A percentile compares a stretch with the other conserved stretches of the same genome.
Conservation (phyloP, 2,113 vertebrate genomes). For the Pangasianodon hypophthalmus region DNA sequence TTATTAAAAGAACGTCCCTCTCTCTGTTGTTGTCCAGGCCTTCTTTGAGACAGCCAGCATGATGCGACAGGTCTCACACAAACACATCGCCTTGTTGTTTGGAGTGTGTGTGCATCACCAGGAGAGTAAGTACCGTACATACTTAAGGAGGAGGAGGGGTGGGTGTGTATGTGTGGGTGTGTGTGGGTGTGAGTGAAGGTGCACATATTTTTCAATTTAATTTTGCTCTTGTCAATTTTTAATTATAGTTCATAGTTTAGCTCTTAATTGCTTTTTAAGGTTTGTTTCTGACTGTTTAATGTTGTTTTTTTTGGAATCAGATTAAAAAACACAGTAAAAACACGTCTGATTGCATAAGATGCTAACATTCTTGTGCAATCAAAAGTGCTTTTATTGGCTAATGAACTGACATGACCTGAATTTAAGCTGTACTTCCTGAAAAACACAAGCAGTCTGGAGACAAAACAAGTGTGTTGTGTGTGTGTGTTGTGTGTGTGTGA, state of each 20-base stretch:
- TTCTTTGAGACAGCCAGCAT: constrained; percentile 98
- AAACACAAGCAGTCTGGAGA: neutral
- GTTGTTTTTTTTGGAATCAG: neutral
- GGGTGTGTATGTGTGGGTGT: neutral
- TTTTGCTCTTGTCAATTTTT: neutral
- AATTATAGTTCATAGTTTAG: neutral
- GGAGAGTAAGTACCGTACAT: constrained; percentile 83
- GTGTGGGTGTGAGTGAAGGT: neutral
- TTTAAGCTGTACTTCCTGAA: neutral
- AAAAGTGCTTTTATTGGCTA: neutral
- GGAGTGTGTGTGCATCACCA: constrained; percentile 91
- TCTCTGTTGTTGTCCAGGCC: constrained; percentile 73
- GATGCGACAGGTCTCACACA: constrained; percentile 97
- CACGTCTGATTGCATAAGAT: neutral
- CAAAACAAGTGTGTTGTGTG: neutral
- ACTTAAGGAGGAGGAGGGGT: neutral
- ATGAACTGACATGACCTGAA: neutral
- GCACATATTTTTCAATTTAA: neutral
- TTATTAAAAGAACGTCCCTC: neutral
- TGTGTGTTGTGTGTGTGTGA: neutral
- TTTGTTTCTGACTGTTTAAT: neutral
- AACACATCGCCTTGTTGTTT: constrained; percentile 92
- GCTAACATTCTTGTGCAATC: neutral
- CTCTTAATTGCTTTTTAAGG: neutral
- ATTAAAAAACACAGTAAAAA: neutral